Base-by-base conservation (phyloP, 2,113 vertebrate species). In the Perognathus longimembris region DNA sequence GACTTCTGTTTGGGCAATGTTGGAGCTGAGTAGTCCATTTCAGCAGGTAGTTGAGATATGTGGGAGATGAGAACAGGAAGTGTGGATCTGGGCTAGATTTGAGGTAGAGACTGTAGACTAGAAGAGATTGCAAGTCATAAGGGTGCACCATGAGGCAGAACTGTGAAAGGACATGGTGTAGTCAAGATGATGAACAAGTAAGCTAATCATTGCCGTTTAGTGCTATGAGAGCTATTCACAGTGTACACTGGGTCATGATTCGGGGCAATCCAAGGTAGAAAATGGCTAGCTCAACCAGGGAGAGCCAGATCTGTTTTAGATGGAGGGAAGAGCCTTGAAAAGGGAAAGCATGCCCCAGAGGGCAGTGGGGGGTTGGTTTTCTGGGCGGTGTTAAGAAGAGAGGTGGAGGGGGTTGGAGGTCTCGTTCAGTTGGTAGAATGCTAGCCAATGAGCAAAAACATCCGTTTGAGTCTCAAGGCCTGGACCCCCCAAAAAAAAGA, bases 161-260 rank as follows among this genome's bases (percentile, higher is more conserved):
- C 45, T 28, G 9, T n/a, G 50, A 21, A 38, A 30, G 71, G 67
- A 10, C 70, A 73, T 32, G 7, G 22, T n/a, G 57, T 64, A 59
- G 28, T 70, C 40, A 38, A 42, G 32, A 71, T 3, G 75, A 73
- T 4, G 75, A 71, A 30, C 22, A 38, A 69, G 30, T 38, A 61
- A 80, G 26, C 38, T 14, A 17, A 30, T n/a, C 26, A 34, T 87
- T 66, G 38, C n/a, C 85, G 78, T 32, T 80, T 11, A n/a, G 7
- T 5, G 36, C 28, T 3, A 0, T 10, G 8, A 34, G 18, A 21
- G 38, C 4, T n/a, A 3, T 12, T 5, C 24, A 30, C 40, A 11
- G 6, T 54, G 50, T 0, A 0, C 5, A 5, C 7, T 1, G 1
- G 50, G 5, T 10, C 24, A 50, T 11, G 66, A 54, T 36, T 10